phyloP scores from a whole-genome alignment of 2,888 invertebrate genomes.

The Calliopum simillimum region DNA sequence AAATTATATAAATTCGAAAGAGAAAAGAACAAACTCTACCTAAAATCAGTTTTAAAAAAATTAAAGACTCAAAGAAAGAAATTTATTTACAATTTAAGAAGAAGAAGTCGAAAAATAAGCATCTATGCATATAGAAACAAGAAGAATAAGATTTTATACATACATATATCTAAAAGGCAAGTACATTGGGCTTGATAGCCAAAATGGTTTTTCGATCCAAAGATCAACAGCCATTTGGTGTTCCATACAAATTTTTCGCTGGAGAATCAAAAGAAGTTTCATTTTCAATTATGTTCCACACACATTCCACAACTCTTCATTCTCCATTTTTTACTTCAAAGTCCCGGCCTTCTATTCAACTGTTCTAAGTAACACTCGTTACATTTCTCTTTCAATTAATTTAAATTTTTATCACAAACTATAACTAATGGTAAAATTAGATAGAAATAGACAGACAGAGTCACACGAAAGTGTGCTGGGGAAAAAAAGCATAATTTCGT shows the following conservation, averaged over 20 bases:
- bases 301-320: too few relatives aligned
- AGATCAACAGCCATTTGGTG: slow-evolving; percentile 14
- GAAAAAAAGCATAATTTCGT: slow-evolving; percentile 36
- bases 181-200: slow-evolving; percentile 1
- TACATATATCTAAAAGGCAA: slow-evolving; percentile 16
- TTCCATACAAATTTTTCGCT: too few relatives aligned
- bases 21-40: slow-evolving; percentile 39
- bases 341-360: slow-evolving; percentile 1
- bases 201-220: slow-evolving; percentile 12
- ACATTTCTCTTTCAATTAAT: slow-evolving; percentile 51
- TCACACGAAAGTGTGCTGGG: slow-evolving; percentile 16
- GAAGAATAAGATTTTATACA: not conserved
- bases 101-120: not conserved
- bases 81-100: not conserved
- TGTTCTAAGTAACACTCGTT: slow-evolving; percentile 32
- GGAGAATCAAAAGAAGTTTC: too few relatives aligned
- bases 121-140: too few relatives aligned
- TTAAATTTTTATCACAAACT: slow-evolving; percentile 65
- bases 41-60: slow-evolving; percentile 24
- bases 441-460: slow-evolving; percentile 23
- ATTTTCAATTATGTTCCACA: too few relatives aligned
- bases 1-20: slow-evolving; percentile 52
- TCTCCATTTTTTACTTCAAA: too few relatives aligned
- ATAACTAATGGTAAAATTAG: slow-evolving; percentile 60
- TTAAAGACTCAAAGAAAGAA: not conserved